A percentile compares a stretch with the other conserved stretches of the same genome.
Evolutionary conservation across 2,113 vertebrate species (phyloP).

Genomic region (Thomomys bottae): DNA sequence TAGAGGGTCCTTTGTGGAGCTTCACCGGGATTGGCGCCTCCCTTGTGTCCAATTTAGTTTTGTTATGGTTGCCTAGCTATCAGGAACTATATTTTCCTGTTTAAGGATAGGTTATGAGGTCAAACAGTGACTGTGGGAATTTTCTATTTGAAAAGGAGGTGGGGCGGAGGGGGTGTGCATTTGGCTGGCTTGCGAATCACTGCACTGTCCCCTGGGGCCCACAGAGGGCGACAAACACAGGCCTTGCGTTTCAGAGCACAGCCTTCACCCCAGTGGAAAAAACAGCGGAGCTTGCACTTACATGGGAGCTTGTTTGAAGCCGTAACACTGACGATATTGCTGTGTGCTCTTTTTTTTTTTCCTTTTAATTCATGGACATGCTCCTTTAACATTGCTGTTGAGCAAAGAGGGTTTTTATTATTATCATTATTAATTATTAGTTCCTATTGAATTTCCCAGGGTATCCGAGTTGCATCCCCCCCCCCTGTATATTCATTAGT

Average conservation of each 20-base stretch:
- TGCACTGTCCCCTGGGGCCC: background rate
- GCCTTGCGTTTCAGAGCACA: background rate
- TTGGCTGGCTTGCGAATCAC: background rate
- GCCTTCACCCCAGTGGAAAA: background rate
- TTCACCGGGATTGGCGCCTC: background rate
- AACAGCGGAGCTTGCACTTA: background rate
- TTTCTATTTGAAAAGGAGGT: background rate
- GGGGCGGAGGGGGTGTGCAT: too few species aligned
- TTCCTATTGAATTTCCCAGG: background rate
- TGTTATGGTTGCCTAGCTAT: background rate
- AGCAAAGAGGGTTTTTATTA: background rate
- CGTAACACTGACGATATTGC: background rate
- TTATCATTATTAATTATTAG: too few species aligned
- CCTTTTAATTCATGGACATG: background rate
- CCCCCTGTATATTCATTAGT: background rate
- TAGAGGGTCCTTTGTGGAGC: background rate
- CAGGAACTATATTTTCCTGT: background rate
- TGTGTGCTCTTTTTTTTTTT: background rate
- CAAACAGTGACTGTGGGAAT: background rate
- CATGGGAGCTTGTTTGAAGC: background rate
- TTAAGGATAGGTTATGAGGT: background rate
- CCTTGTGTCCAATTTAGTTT: background rate
- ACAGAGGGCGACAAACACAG: conserved; percentile 71
- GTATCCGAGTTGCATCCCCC: background rate
- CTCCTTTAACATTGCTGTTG: background rate